Conservation (phyloP, 2,888 invertebrate species). For the Parochlus steinenii region DNA sequence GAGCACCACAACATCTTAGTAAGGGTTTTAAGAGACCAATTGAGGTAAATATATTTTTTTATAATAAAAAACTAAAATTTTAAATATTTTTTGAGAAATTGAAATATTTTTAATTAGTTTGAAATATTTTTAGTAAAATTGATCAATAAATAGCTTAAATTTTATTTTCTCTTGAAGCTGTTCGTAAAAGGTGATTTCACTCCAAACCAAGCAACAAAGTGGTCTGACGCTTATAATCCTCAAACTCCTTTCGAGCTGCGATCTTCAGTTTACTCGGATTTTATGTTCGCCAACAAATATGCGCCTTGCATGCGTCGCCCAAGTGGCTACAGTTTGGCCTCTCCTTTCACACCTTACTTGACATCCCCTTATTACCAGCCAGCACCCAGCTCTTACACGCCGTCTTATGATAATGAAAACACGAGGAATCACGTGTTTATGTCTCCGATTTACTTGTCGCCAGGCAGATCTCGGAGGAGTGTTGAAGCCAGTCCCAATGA, state of each 20-base stretch:
- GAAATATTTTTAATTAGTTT: slow-evolving; percentile 1
- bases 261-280: slow-evolving; percentile 6
- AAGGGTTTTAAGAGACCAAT: slow-evolving; percentile 82
- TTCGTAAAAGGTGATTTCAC: slow-evolving; percentile 48
- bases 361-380: slow-evolving; percentile 24
- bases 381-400: slow-evolving; percentile 34
- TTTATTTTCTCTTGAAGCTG: slow-evolving; percentile 21
- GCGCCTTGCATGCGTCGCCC: too few species aligned
- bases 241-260: slow-evolving; percentile 14
- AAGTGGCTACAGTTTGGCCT: too few species aligned
- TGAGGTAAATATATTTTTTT: slow-evolving; percentile 29
- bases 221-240: slow-evolving; percentile 41
- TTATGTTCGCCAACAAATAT: slow-evolving; percentile 24
- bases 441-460: too few species aligned
- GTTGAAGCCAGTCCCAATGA: too few species aligned
- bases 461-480: too few species aligned
- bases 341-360: too few species aligned
- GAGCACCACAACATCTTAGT: slow-evolving; percentile 63
- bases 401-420: slow-evolving; percentile 5
- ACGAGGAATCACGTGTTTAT: slow-evolving; percentile 27
- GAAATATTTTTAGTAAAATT: slow-evolving; percentile 3
- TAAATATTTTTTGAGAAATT: background rate
- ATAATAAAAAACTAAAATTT: background rate
- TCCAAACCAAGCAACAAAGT: slow-evolving; percentile 24
- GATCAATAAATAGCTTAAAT: background rate